Evolutionary conservation across 2,888 invertebrate genomes (phyloP).

Genomic region (Orchesellides sinensis): DNA sequence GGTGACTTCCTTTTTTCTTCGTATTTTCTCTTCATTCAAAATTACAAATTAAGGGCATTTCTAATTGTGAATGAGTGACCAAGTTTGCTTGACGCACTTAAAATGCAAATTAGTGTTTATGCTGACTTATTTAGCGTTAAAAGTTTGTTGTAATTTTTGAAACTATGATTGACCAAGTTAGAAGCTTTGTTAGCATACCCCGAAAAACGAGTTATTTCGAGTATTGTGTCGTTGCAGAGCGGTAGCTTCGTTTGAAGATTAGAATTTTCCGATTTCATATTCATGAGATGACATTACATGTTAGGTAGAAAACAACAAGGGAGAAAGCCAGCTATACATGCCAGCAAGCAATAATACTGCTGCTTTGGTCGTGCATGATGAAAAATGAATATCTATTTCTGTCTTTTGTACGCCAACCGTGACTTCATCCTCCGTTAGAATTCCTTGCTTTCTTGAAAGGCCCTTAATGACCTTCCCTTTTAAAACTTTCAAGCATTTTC

Average conservation of each 20-base stretch:
- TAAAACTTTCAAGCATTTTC: too few species aligned
- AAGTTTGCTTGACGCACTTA: background rate
- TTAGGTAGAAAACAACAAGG: background rate
- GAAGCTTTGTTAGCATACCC: background rate
- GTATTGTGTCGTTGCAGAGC: background rate
- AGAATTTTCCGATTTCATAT: background rate
- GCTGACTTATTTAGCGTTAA: conserved; percentile 10
- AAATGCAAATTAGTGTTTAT: conserved; percentile 35
- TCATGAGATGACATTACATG: background rate
- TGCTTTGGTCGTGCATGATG: background rate
- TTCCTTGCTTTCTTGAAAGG: background rate
- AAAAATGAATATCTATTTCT: conserved; percentile 3
- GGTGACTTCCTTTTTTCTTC: background rate
- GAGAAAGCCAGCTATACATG: conserved; percentile 13
- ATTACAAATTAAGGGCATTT: background rate
- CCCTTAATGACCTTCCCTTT: conserved; percentile 1
- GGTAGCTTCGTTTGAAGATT: background rate
- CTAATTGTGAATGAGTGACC: conserved; percentile 31
- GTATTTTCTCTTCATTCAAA: background rate
- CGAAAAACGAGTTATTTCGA: conserved; percentile 1
- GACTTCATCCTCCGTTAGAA: background rate
- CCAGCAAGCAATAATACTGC: too few species aligned
- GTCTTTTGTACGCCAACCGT: background rate
- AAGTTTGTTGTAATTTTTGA: conserved; percentile 1
- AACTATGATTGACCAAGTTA: background rate